These are phyloP conservation scores for Harpagifer antarcticus DNA, from an alignment of 2,797 vertebrate species.

Conservation along the genomic window DNA sequence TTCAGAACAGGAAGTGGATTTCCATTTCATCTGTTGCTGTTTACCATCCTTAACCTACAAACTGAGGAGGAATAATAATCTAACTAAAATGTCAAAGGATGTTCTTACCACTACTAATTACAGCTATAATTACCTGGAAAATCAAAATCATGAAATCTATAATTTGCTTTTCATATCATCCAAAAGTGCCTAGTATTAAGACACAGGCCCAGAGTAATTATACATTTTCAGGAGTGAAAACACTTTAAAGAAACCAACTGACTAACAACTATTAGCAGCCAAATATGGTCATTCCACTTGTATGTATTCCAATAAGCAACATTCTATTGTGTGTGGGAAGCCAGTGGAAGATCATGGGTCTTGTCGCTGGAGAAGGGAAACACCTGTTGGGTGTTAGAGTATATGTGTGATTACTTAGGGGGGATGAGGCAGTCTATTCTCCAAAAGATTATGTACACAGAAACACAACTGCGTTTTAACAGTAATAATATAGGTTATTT, in stretches of 20 bases:
- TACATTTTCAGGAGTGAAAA: slow-evolving; percentile 9
- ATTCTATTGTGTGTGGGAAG: background rate
- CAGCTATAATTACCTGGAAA: slow-evolving; percentile 17
- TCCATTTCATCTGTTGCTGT: background rate
- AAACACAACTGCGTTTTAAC: too few species aligned
- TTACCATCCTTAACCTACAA: slow-evolving; percentile 11
- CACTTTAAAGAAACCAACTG: slow-evolving; percentile 6
- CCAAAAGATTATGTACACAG: too few species aligned
- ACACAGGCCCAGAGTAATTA: slow-evolving; percentile 6
- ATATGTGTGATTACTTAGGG: background rate
- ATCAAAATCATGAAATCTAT: slow-evolving; percentile 16
- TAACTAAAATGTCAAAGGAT: background rate
- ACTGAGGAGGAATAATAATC: background rate
- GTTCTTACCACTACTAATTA: slow-evolving; percentile 13
- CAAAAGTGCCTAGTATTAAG: background rate
- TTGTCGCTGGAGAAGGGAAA: background rate
- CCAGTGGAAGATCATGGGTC: background rate
- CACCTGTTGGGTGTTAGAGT: slow-evolving; percentile 15
- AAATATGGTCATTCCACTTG: background rate
- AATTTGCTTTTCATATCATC: slow-evolving; percentile 18
- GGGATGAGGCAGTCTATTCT: too few species aligned
- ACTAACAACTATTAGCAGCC: slow-evolving; percentile 8
- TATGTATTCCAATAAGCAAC: background rate
- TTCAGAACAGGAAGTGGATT: slow-evolving; percentile 3
- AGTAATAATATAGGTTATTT: too few species aligned